Evolutionary conservation across 2,113 vertebrate species (phyloP).

Genomic region (Muntiacus muntjak): DNA sequence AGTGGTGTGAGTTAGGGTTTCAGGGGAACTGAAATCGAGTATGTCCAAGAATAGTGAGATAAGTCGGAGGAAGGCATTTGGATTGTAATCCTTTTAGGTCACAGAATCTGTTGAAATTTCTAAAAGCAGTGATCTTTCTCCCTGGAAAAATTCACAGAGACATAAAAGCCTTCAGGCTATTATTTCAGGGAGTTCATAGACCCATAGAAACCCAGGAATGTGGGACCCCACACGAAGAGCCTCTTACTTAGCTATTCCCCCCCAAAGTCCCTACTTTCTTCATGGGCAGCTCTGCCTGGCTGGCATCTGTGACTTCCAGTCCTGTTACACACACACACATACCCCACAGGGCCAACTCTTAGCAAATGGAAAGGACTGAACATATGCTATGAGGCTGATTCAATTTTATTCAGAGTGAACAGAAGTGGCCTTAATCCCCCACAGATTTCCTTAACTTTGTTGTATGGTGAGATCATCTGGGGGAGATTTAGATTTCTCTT

Average conservation of each 20-base stretch:
- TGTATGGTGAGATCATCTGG: constrained; percentile 3
- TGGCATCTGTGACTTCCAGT: neutral
- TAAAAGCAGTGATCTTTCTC: neutral
- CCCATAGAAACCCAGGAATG: neutral
- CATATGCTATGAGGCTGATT: neutral
- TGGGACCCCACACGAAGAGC: neutral
- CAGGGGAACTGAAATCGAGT: neutral
- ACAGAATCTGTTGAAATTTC: neutral
- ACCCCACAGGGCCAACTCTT: no score
- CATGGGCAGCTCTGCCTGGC: neutral
- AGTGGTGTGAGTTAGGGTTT: neutral
- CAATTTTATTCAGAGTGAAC: neutral
- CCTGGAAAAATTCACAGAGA: neutral
- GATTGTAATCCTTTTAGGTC: neutral
- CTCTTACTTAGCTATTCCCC: neutral
- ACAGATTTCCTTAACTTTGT: constrained; percentile 22
- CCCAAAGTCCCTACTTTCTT: neutral
- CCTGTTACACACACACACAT: neutral
- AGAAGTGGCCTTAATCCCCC: neutral
- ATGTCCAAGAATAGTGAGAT: neutral
- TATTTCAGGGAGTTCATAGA: neutral
- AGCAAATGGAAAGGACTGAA: neutral
- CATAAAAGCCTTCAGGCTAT: neutral
- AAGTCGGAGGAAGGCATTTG: neutral
- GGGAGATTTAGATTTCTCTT: neutral